phyloP scores from a whole-genome alignment of 2,888 invertebrate species.

The Neoascia interrupta region DNA sequence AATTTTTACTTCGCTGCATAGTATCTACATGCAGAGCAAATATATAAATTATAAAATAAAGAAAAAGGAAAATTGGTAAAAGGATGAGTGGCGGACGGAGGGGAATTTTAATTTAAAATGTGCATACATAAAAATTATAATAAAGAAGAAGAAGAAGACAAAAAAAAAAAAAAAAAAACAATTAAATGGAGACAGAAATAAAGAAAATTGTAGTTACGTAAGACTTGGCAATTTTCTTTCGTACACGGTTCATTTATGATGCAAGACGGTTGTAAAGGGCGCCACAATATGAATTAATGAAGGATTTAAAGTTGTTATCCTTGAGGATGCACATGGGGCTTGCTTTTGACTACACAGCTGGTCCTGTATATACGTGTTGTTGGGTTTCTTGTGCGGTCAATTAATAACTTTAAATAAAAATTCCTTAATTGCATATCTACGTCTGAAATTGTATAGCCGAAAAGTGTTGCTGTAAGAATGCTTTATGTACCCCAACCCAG shows the following conservation, averaged over 20 bases:
- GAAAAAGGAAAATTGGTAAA: neutral
- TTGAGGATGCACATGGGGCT: too few species aligned
- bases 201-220: constrained; percentile 15
- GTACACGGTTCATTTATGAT: constrained; percentile 13
- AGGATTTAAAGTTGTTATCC: constrained; percentile 7
- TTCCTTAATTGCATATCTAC: too few species aligned
- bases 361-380: too few species aligned
- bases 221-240: neutral
- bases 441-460: too few species aligned
- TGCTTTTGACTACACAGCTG: too few species aligned
- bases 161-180: constrained; percentile 25
- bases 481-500: too few species aligned
- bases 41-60: constrained; percentile 59
- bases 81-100: neutral
- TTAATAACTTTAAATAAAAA: too few species aligned
- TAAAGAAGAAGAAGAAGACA: constrained; percentile 16
- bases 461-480: too few species aligned
- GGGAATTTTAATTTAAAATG: constrained; percentile 49
- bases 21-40: constrained; percentile 32
- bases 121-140: constrained; percentile 52
- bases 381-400: too few species aligned
- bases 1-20: constrained; percentile 14
- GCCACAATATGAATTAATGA: constrained; percentile 17
- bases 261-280: neutral
- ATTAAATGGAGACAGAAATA: constrained; percentile 38